Base-by-base conservation (phyloP, 2,888 invertebrate species). In the Fabriciana adippe region DNA sequence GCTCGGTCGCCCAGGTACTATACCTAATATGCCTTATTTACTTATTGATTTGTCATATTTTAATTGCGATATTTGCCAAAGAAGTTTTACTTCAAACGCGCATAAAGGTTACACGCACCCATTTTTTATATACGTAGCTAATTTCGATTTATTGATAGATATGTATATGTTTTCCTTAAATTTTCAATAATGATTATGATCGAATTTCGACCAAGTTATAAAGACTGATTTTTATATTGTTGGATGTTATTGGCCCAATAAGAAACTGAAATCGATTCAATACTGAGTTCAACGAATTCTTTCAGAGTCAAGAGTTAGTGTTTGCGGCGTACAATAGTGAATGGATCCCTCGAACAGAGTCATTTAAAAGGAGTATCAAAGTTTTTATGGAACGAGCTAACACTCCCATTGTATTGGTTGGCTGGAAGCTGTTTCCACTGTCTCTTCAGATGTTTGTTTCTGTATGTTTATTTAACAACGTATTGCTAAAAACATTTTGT, bases 271-370 rank as follows among this genome's bases (percentile, higher is more conserved):
- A 61, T 61, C 35, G 16, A 5, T 72, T 18, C 45, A 50, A 53
- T 56, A 45, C 47, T 31, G 47, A 68, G 55, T 68, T 64, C 65
- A 71, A 74, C 64, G 50, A 61, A 70, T 69, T 64, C 45, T 81
- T 81, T 54, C 72, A 88, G 88, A 86, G 88, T 74, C 70, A 78
- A 72, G 74, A 81, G 66, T 68, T 88, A 64, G 77, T 79, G 21
- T 79, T 78, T 59, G 83, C 88, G n/a, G 86, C 83, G 2, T 89
- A 88, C 72, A 77, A 77, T 60, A 76, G 80, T 69, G 85, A 88
- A 65, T 89, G 88, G 89, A 80, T 87, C 57, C 76, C 81, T 5
- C 79, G 82, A 69, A 81, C 83, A 3, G 78, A 81, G 68, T 65
- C 74, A 18, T 88, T 82, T 73, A 88, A 86, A 74, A 76, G 76